Base-by-base conservation (phyloP, 2,888 invertebrate species). In the Stomorhina lunata region DNA sequence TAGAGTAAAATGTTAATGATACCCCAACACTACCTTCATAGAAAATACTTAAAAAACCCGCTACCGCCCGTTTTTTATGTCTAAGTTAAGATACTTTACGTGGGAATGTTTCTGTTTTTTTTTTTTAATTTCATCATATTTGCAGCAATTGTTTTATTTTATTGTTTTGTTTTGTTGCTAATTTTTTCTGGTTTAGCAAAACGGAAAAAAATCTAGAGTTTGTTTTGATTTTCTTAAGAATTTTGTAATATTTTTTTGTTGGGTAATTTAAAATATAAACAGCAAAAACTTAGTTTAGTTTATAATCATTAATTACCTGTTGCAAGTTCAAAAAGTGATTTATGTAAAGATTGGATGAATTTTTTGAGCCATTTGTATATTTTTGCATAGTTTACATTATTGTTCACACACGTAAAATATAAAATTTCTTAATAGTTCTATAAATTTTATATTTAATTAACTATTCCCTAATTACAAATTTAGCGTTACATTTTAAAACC, bases 91-190 rank as follows among this genome's bases (percentile, higher is more conserved):
- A 69, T 79, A 71, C 69, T 79, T 68, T 59, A 75, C 73, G 81
- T 82, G 82, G 82, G 82, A 82, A 82, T 66, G 27, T 66, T 71
- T 20, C n/a, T n/a, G n/a, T n/a, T n/a, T n/a, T n/a, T n/a, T n/a
- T n/a, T n/a, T n/a, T n/a, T n/a, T n/a, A 50, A 15, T 82, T 77
- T 72, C 73, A 69, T 72, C 63, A 77, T 65, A 73, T 69, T 43
- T 80, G 61, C 57, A 59, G 65, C 83, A 73, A 77, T 77, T 73
- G 68, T 77, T 80, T 53, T 17, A 40, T 43, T 20, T 73, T 61
- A 32, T 59, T 71, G 29, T 59, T 59, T 20, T 71, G 20, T 59
- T 43, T 10, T 17, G 55, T 69, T 29, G 27, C 15, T 59, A 4
- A 3, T 22, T 7, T 12, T n/a, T 22, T 22, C 22, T 27, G 22